Percentiles rank a stretch among this genome's conserved stretches.
Conservation (phyloP, 1,140 invertebrate genomes). For the Cherax quadricarinatus region DNA sequence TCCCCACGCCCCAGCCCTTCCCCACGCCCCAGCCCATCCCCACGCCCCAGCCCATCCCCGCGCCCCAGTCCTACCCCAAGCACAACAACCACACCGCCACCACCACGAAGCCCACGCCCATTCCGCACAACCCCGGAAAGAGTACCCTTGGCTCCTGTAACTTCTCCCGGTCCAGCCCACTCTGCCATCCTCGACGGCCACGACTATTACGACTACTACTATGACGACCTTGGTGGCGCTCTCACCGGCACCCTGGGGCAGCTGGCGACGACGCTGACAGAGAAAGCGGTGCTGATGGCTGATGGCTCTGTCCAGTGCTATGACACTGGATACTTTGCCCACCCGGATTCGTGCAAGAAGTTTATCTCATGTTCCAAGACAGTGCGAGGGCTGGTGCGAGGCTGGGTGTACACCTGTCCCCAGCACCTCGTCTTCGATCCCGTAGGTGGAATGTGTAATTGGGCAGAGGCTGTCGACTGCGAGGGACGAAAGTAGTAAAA, state of each 20-base stretch:
- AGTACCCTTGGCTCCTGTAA: background rate
- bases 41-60: background rate
- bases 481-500: background rate
- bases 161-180: background rate
- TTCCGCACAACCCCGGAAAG: background rate
- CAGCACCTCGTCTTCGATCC: conserved; percentile 90
- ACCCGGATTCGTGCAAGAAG: conserved; percentile 90
- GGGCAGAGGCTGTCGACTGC: conserved; percentile 79
- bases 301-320: conserved; percentile 86
- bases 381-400: conserved; percentile 81
- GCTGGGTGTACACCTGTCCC: conserved; percentile 92
- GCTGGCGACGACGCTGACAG: conserved; percentile 73
- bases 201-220: conserved; percentile 71
- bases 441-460: conserved; percentile 92
- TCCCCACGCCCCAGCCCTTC: background rate
- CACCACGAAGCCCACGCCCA: conserved; percentile 10
- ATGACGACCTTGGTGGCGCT: conserved; percentile 62
- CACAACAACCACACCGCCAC: background rate
- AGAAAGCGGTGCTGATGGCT: conserved; percentile 74
- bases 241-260: conserved; percentile 72
- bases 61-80: background rate
- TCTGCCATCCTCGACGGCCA: conserved; percentile 42
- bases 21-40: background rate
- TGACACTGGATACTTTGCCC: conserved; percentile 91
- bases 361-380: conserved; percentile 91